Base-by-base conservation (phyloP, 2,797 vertebrate species). In the Acanthis flammea region DNA sequence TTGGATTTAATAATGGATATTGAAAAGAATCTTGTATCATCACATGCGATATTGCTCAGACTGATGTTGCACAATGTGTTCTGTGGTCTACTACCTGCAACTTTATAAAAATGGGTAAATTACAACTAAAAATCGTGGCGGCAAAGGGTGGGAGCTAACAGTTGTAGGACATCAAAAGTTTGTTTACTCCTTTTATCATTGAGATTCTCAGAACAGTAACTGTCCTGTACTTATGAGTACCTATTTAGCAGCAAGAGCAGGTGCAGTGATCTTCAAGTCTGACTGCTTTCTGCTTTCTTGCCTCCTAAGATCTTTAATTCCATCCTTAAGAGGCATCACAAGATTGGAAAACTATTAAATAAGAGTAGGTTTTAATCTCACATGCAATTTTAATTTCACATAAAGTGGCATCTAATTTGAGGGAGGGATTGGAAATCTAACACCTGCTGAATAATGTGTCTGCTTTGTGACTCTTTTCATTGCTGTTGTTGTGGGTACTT, bases 281-380 rank as follows among this genome's bases (percentile, higher is more conserved):
- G 39, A 15, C 51, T 70, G 17, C 37, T 71, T 50, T 76, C 83
- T 84, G 37, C 9, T 10, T 39, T 77, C 39, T 42, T 54, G 50
- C 19, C 27, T 82, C 55, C 30, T 47, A 23, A 71, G 28, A 25
- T 55, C 45, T 73, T 72, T 41, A 53, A 44, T 53, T 28, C 4
- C 19, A 45, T 61, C 28, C n/a, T 81, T 70, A 25, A 67, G 19
- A 41, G 60, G 5, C 0, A 0, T 62, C 25, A 28, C 3, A 10
- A n/a, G 62, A 81, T 44, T 45, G 18, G 27, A 76, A 48, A 79
- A 44, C 14, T 73, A 2, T 51, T 45, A 35, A 73, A 57, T 6
- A 55, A 37, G 41, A 76, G 12, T 60, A 55, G 31, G 5, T 77
- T 78, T 63, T 63, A 55, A 31, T 95, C 19, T 70, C 30, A 4